Base-by-base conservation (phyloP, 2,113 vertebrate genomes). In the Capricornis sumatraensis region DNA sequence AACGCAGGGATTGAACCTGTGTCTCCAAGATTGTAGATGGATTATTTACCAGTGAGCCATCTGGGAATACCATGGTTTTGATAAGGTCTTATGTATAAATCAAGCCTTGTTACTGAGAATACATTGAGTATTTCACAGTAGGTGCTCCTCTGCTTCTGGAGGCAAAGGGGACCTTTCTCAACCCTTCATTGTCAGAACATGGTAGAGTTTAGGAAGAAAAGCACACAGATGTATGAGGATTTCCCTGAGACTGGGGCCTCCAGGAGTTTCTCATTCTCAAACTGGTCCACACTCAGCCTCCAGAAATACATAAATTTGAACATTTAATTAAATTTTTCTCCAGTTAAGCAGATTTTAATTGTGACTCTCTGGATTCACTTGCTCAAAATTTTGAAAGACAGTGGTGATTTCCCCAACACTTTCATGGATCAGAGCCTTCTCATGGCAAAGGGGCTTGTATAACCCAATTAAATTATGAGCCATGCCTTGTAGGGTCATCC, bases 201-300 rank as follows among this genome's bases (percentile, higher is more conserved):
- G 7, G 11, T 36, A 3, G 25, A 21, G 6, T 78, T 81, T 6
- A 25, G 11, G 7, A 40, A 92, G 52, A 53, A 84, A 45, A 43
- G 8, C 13, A 40, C 1, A 27, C 1, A 17, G 19, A 27, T 7
- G 1, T 52, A 2, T 55, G 17, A 14, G 23, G n/a, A 30, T 50
- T 28, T 43, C n/a, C 5, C 7, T n/a, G 47, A 62, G 33, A 40
- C n/a, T n/a, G 6, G 33, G n/a, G 36, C 6, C n/a, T 62, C 15
- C 3, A 85, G 10, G 3, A 64, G 3, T 64, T 85, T 89, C 36
- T 55, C 21, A 17, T 93, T 43, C 47, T 79, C 14, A 16, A 30
- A 23, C 2, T 84, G 82, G 62, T 84, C 36, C n/a, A 87, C 13
- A 55, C 3, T 57, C 19, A 74, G 43, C 14, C 7, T 79, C 89